Evolutionary conservation across 2,888 invertebrate genomes (phyloP).

Genomic region (Cryptus armator): DNA sequence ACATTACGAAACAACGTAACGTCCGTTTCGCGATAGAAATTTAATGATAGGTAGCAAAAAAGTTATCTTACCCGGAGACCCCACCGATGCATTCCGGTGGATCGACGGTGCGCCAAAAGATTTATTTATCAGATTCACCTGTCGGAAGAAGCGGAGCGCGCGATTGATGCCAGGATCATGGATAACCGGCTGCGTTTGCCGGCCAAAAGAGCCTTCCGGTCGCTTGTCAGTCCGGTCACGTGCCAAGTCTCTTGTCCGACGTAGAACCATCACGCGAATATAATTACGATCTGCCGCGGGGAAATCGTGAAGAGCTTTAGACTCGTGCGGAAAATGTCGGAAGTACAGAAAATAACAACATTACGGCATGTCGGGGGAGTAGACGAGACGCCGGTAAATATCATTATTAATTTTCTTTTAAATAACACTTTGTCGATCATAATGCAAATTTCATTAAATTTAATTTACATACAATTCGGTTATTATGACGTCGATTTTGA

Average conservation of each 20-base stretch:
- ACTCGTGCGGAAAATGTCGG: conserved; percentile 16
- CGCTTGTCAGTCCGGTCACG: conserved; percentile 33
- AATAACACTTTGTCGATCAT: too few species aligned
- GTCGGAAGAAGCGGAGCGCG: conserved; percentile 33
- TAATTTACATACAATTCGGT: too few species aligned
- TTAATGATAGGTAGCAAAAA: not conserved
- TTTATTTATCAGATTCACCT: conserved; percentile 39
- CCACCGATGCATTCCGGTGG: not conserved
- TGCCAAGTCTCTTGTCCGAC: not conserved
- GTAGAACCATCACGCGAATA: conserved; percentile 25
- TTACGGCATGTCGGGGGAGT: not conserved
- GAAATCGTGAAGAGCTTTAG: conserved; percentile 5
- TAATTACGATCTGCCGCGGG: conserved; percentile 20
- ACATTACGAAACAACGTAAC: too few species aligned
- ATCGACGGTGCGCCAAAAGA: not conserved
- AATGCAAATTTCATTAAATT: too few species aligned
- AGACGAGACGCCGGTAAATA: not conserved
- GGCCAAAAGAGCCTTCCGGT: conserved; percentile 40
- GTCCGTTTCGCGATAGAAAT: not conserved
- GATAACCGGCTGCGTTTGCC: conserved; percentile 20
- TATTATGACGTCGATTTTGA: too few species aligned
- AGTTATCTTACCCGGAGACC: not conserved
- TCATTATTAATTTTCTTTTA: too few species aligned
- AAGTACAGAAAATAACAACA: not conserved
- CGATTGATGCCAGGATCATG: conserved; percentile 39